Evolutionary conservation across 2,888 invertebrate genomes (phyloP), one percentile per base, ranked within the genome.

Genomic region (Agonopterix alstromeriana): DNA sequence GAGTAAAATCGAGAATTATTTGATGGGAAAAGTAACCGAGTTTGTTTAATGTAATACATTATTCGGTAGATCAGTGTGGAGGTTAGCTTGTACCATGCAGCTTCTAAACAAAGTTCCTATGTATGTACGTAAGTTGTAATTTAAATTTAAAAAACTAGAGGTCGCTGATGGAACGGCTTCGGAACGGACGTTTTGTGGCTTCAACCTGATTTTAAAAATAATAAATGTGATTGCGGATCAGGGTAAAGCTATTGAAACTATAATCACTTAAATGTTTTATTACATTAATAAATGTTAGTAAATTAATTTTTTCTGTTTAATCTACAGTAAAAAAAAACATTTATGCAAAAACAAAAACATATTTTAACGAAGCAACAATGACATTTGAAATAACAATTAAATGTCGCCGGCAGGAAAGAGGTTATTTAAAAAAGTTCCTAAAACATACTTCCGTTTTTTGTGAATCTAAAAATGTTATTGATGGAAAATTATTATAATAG

Each of bases 91-190:
- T 88, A 87, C 85, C 83, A 83, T 87, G 88, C 88, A 88, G 88
- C 88, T 88, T 88, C 87, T 87, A 84, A 88, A 83, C 73, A 88
- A 87, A 88, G 88, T 88, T 88, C 88, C 88, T 88, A 88, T 88
- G 86, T 87, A 87, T 86, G 86, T 87, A 87, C 85, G 85, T 88
- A 88, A 87, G 87, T 72, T 77, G 84, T 87, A 88, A 86, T 81
- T 82, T 83, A 83, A 82, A 79, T 70, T 10, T 11, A 42, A 42
- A 67, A 77, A 77, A 83, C 77, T 82, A 86, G 85, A 83, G 85
- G 86, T 70, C 76, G 78, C 63, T 56, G 53, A 54, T 48, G 72
- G 61, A 60, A 56, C 82, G 78, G 79, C 78, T 81, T 65, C 65
- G 69, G 60, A 52, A 53, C 54, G 63, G 66, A 54, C 7, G 38